These are phyloP conservation scores for Pocillopora verrucosa DNA, from an alignment of 64 coral and sea anemone species.

Conservation along the genomic window DNA sequence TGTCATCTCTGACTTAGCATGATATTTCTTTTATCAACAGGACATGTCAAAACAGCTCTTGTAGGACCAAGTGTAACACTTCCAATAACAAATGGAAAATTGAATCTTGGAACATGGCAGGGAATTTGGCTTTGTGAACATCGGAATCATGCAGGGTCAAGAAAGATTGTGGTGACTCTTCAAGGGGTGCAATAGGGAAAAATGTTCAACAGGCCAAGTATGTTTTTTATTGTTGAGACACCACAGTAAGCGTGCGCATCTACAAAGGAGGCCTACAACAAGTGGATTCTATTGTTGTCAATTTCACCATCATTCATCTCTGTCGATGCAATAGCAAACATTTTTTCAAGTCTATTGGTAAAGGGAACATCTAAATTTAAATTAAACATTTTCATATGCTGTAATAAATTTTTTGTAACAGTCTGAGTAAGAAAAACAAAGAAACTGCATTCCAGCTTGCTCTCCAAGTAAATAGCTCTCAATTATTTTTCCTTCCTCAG, in stretches of 20 bases:
- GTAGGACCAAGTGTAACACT: constrained; percentile 90
- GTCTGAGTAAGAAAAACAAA: too few relatives aligned
- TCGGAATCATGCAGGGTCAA: constrained; percentile 75
- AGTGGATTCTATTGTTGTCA: too few relatives aligned
- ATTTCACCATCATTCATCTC: too few relatives aligned
- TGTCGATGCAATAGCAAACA: too few relatives aligned
- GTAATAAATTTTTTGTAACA: too few relatives aligned
- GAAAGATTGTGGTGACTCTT: constrained; percentile 86
- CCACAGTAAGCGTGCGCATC: neutral
- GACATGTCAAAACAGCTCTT: constrained; percentile 91
- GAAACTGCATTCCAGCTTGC: too few relatives aligned
- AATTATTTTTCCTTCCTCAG: too few relatives aligned
- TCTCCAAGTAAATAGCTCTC: too few relatives aligned
- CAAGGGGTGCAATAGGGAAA: constrained; percentile 75
- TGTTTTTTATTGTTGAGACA: neutral
- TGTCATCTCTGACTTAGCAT: neutral
- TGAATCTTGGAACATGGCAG: constrained; percentile 96
- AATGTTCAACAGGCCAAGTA: neutral
- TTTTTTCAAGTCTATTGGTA: too few relatives aligned
- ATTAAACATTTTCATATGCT: too few relatives aligned
- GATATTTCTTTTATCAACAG: constrained; percentile 43
- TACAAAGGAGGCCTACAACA: too few relatives aligned
- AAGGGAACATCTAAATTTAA: too few relatives aligned
- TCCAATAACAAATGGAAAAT: constrained; percentile 89
- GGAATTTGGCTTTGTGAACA: constrained; percentile 99